Evolutionary conservation across 2,113 vertebrate species (phyloP).

Genomic region (Cranoglanis bouderius): DNA sequence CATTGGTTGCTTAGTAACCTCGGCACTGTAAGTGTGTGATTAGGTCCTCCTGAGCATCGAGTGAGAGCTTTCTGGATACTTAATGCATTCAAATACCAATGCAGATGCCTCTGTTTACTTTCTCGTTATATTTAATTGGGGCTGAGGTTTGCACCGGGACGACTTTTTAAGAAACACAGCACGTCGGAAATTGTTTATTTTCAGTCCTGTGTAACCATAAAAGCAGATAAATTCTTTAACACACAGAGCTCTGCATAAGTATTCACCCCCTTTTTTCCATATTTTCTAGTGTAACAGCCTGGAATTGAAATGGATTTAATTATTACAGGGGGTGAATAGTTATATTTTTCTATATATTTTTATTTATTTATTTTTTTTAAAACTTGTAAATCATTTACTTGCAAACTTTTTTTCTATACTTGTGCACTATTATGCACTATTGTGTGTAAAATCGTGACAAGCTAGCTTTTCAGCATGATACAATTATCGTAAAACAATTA

Average conservation of each 20-base stretch:
- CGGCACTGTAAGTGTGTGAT: constrained; percentile 60
- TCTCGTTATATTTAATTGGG: constrained; percentile 49
- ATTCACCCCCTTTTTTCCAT: not conserved
- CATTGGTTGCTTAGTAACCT: constrained; percentile 63
- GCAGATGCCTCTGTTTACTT: constrained; percentile 32
- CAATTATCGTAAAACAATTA: not conserved
- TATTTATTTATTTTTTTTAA: not conserved
- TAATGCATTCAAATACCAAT: constrained; percentile 50
- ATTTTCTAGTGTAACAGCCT: not conserved
- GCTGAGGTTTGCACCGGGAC: constrained; percentile 26
- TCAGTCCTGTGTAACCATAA: not conserved
- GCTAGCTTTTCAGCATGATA: no score
- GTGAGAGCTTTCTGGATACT: constrained; percentile 52
- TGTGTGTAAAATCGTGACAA: no score
- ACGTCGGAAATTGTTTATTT: not conserved
- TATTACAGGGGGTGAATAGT: not conserved
- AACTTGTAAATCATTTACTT: no score
- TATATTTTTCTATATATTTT: no score
- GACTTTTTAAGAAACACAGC: not conserved
- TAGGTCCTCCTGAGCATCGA: constrained; percentile 58
- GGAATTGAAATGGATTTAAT: not conserved
- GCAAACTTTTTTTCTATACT: no score
- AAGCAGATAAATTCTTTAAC: not conserved
- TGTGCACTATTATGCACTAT: no score
- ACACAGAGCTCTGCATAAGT: not conserved